Evolutionary conservation across 1,140 invertebrate genomes (phyloP).

Genomic region (Danaus plexippus): DNA sequence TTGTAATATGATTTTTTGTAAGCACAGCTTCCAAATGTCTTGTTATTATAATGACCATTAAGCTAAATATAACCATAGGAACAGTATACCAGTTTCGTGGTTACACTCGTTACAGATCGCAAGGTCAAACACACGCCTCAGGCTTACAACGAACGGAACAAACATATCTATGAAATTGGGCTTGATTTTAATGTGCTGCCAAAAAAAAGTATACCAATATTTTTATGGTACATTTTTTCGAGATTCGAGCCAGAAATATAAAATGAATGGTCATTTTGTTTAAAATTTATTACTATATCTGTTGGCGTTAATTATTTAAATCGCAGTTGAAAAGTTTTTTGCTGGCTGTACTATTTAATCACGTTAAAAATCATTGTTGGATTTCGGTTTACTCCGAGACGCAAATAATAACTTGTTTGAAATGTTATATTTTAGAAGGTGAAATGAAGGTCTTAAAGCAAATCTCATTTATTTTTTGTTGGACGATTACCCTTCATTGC

Average conservation of each 20-base stretch:
- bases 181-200: too few relatives aligned
- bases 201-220: too few relatives aligned
- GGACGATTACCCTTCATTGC: conserved; percentile 17
- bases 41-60: conserved; percentile 16
- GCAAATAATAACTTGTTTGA: conserved; percentile 37
- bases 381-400: conserved; percentile 30
- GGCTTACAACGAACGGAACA: conserved; percentile 13
- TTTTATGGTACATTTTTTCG: too few relatives aligned
- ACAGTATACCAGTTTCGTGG: conserved; percentile 20
- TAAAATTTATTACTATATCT: too few relatives aligned
- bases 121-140: conserved; percentile 19
- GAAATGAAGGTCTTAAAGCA: conserved; percentile 33
- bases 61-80: conserved; percentile 21
- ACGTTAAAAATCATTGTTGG: conserved; percentile 33
- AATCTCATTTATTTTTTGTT: conserved; percentile 19
- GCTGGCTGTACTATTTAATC: conserved; percentile 30
- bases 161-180: conserved; percentile 8
- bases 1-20: too few relatives aligned
- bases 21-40: conserved; percentile 7
- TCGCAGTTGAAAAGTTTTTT: conserved; percentile 11
- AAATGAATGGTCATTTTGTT: too few relatives aligned
- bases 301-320: too few relatives aligned
- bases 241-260: too few relatives aligned
- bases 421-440: conserved; percentile 30
- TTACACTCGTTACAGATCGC: conserved; percentile 19